Evolutionary conservation across 2,888 invertebrate genomes (phyloP).

Genomic region (Pilophorus perplexus): DNA sequence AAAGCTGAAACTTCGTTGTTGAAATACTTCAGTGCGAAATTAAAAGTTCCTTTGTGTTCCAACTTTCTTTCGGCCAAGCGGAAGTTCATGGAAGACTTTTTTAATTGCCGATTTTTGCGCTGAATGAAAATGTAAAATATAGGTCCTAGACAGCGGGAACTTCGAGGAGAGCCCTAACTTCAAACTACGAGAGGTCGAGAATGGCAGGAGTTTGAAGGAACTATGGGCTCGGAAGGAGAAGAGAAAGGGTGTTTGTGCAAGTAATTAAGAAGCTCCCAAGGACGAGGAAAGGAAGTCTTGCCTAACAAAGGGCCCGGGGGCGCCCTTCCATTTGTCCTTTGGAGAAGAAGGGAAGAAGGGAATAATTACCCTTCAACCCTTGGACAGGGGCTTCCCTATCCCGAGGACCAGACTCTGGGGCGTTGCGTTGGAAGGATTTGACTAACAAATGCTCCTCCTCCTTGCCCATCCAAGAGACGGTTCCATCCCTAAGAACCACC

Average conservation of each 20-base stretch:
- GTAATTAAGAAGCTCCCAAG: constrained; percentile 40
- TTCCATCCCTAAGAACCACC: not conserved
- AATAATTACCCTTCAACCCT: constrained; percentile 41
- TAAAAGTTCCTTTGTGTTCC: too few relatives aligned
- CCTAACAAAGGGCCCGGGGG: constrained; percentile 34
- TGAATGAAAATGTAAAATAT: constrained; percentile 26
- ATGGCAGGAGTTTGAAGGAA: constrained; percentile 36
- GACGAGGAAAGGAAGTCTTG: constrained; percentile 40
- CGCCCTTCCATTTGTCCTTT: constrained; percentile 36
- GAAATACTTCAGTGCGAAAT: too few relatives aligned
- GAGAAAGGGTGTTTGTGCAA: constrained; percentile 35
- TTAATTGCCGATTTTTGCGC: not conserved
- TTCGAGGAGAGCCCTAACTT: not conserved
- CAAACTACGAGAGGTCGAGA: constrained; percentile 5
- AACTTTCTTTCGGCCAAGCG: too few relatives aligned
- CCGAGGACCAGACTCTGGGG: not conserved
- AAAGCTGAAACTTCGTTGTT: too few relatives aligned
- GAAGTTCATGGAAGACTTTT: too few relatives aligned
- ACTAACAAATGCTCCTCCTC: constrained; percentile 30
- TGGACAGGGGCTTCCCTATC: constrained; percentile 19
- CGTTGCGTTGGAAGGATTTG: constrained; percentile 36
- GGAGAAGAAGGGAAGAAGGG: constrained; percentile 16
- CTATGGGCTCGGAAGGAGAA: not conserved
- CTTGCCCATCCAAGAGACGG: not conserved
- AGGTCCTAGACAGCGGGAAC: not conserved